Evolutionary conservation across 2,113 vertebrate species (phyloP).

Genomic region (Syngnathus floridae): DNA sequence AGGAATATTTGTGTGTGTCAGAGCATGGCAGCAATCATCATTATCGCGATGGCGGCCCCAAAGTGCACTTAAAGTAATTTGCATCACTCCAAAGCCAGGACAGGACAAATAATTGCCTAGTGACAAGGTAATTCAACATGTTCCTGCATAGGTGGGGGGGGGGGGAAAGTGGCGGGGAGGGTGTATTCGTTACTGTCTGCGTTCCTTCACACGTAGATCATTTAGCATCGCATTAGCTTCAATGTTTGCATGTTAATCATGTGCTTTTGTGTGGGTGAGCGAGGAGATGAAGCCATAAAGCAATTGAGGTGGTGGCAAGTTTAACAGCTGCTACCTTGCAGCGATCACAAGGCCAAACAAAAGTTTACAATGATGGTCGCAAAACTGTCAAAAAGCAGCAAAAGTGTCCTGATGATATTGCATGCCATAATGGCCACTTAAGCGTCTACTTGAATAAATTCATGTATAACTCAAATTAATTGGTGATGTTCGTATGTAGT

Average conservation of each 20-base stretch:
- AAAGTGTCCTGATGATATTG: not conserved
- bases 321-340: not conserved
- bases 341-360: not conserved
- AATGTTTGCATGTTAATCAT: conserved; percentile 45
- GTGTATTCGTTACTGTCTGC: conserved; percentile 30
- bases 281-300: not conserved
- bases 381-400: not conserved
- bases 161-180: conserved; percentile 24
- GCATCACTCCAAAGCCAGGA: conserved; percentile 68
- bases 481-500: too few species aligned
- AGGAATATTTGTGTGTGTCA: conserved; percentile 59
- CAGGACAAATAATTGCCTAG: conserved; percentile 71
- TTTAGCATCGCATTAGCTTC: conserved; percentile 52
- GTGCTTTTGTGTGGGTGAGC: conserved; percentile 38
- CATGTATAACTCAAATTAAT: too few species aligned
- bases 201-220: conserved; percentile 57
- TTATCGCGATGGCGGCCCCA: conserved; percentile 65
- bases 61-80: conserved; percentile 79
- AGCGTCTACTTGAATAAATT: not conserved
- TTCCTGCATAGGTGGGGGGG: conserved; percentile 13
- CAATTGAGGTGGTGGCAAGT: conserved; percentile 3
- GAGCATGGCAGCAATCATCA: conserved; percentile 61
- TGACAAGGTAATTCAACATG: conserved; percentile 64
- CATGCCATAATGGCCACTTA: not conserved
- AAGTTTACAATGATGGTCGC: not conserved